Base-by-base conservation (phyloP, 2,797 vertebrate species). In the Capromys pilorides region DNA sequence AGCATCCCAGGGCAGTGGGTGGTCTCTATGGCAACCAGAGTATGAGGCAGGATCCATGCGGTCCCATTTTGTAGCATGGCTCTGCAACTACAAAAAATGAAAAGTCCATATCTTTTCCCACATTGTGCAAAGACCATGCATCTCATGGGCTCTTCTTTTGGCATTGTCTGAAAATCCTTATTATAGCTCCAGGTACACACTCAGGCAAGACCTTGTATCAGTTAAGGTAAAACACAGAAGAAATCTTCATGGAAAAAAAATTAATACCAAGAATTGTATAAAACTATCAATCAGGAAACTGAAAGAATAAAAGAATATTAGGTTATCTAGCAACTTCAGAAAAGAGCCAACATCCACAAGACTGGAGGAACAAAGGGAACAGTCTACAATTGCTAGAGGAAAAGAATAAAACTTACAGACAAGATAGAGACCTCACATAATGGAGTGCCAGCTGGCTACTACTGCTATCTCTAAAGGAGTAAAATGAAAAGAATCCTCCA, bases 171-270 rank as follows among this genome's bases (percentile, higher is more conserved):
- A 91, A 87, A 84, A 90, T 61, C 54, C 14, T 57, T 11, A 79
- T 5, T 88, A n/a, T 49, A 16, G 10, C 51, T 90, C 39, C 39
- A 81, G 19, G 36, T 45, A 67, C 67, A 77, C 78, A 73, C 54
- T 93, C 81, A 77, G 9, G 3, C 41, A 84, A 96, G 78, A 45
- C 80, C 77, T 75, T 83, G 0, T 33, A 67, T 94, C 67, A 66
- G 22, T 83, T 79, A 83, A 93, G 54, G 18, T 67, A 80, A 80
- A 83, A 11, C 41, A 77, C 41, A 88, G 45, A 79, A 86, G 88
- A 95, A 93, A 93, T 78, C 14, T 86, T 64, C 88, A 89, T 33
- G 49, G 69, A 57, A 88, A 45, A 86, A 14, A 92, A 86, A 21
- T 71, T 79, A 94, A 67, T 88, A 62, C n/a, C 86, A 87, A 84